Conservation (phyloP, 2,888 invertebrate genomes). For the Muscina levida region DNA sequence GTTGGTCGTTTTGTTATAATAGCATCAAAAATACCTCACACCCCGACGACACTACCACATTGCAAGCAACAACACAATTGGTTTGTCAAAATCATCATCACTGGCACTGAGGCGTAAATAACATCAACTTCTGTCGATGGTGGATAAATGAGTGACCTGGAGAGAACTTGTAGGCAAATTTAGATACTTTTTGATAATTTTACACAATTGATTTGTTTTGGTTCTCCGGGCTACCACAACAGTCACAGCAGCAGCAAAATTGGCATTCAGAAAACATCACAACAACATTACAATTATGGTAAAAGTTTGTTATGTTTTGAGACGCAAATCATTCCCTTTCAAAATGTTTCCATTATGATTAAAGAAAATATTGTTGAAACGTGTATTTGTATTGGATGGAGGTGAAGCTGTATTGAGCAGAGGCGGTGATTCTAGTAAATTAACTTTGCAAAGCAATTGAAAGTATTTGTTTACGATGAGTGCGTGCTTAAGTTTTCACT, state of each 20-base stretch:
- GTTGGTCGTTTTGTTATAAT: too few species aligned
- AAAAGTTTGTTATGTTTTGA: too few species aligned
- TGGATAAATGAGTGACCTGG: neutral
- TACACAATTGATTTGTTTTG: conserved; percentile 46
- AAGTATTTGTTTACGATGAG: conserved; percentile 7
- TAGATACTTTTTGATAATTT: conserved; percentile 39
- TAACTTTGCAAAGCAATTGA: conserved; percentile 4
- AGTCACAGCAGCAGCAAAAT: neutral
- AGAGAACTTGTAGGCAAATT: conserved; percentile 16
- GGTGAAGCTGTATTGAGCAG: too few species aligned
- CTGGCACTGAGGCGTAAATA: neutral
- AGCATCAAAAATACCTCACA: too few species aligned
- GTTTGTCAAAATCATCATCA: neutral
- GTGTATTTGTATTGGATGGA: neutral
- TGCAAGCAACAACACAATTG: neutral
- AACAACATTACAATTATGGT: conserved; percentile 1
- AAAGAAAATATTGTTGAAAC: conserved; percentile 1
- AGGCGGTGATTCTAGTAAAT: neutral
- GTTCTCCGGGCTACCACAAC: neutral
- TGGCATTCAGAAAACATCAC: neutral
- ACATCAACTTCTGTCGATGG: conserved; percentile 4
- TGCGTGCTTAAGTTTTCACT: neutral
- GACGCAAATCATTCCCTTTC: neutral
- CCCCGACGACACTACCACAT: too few species aligned
- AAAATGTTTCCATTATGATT: neutral